These are phyloP conservation scores for Meandrina meandrites DNA, from an alignment of 92 coral and sea anemone species.

Conservation along the genomic window DNA sequence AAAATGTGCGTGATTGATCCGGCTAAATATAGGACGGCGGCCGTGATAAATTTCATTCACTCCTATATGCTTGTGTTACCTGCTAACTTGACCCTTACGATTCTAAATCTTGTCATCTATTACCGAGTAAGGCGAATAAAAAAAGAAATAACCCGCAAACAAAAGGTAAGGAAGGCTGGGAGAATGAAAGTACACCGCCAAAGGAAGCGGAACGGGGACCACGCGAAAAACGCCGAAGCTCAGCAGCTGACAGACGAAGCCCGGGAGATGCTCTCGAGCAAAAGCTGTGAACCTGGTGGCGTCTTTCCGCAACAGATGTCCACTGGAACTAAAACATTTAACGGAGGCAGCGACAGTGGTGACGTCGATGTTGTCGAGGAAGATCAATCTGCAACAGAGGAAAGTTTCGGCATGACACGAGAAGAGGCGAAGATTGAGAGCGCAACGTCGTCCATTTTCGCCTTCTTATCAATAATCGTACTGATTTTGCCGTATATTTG, in stretches of 20 bases:
- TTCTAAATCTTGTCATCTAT: not conserved
- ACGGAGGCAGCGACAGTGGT: not conserved
- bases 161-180: not conserved
- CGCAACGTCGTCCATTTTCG: not conserved
- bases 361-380: not conserved
- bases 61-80: not conserved
- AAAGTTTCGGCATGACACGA: not conserved
- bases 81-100: not conserved
- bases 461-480: not conserved
- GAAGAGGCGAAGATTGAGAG: slow-evolving; percentile 3
- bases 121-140: not conserved
- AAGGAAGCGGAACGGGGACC: not conserved
- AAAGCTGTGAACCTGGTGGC: not conserved
- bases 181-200: not conserved
- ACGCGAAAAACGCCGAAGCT: not conserved
- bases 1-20: not conserved
- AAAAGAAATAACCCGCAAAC: not conserved
- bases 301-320: too few relatives aligned
- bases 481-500: not conserved
- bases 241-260: not conserved
- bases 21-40: not conserved
- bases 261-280: not conserved
- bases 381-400: not conserved
- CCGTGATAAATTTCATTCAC: not conserved
- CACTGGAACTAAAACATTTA: too few relatives aligned